Evolutionary conservation across 2,113 vertebrate species (phyloP), one percentile per base, ranked within the genome.

Genomic region (Willisornis vidua): DNA sequence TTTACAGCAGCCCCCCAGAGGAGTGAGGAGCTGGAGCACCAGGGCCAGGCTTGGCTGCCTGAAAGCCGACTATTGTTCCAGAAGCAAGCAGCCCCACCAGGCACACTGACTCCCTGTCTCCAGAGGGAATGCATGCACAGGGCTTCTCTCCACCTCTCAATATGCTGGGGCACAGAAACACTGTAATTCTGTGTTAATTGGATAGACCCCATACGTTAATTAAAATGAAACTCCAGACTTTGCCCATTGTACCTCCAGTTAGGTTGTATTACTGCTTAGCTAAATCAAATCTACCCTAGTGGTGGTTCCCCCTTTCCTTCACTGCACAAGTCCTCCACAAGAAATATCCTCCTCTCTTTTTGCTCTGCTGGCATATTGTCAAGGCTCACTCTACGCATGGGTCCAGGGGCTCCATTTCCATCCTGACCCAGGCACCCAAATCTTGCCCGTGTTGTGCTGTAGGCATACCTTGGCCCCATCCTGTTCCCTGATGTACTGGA

Each of bases 181-280:
- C 17, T 58, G 48, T 45, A 73, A 83, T 46, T 54, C 58, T n/a
- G n/a, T 79, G 33, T 80, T 95, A 93, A 93, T 37, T 89, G 62
- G 46, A 13, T 43, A 19, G 31, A 33, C 13, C 11, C 49, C 8
- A 9, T 6, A 33, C 25, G 49, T 78, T 43, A 86, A 70, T 63
- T 48, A 71, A 91, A 84, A 65, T 10, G 12, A n/a, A 94, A 92
- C 17, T 77, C 54, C 84, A 92, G 45, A 79, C 55, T 75, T 52
- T 83, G 62, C 68, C 48, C 4, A 0, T 63, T 85, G 45, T 65
- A 75, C 28, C 39, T 94, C 73, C 62, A 73, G 71, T 57, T 91
- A 81, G 0, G 0, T 91, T 94, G 85, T 63, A 86, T 74, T 81
- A 65, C 55, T 65, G 51, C 45, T 89, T 48, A 37, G 37, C 55